Base-by-base conservation (phyloP, 2,113 vertebrate species). In the Polypterus bichir region DNA sequence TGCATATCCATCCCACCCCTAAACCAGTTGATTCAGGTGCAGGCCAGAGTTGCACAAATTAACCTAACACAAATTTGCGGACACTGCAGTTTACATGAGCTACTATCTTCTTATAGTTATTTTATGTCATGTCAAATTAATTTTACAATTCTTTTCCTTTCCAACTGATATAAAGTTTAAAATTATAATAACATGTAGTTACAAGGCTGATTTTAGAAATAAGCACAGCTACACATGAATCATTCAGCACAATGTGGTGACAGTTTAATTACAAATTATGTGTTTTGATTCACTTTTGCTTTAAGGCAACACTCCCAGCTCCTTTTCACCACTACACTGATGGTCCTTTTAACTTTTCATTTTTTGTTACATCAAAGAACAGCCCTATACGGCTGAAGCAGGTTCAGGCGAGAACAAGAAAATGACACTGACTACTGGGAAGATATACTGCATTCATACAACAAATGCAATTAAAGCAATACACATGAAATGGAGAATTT, bases 201-300 rank as follows among this genome's bases (percentile, higher is more conserved):
- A 59, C 65, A 61, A n/a, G 59, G 52, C 51, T 49, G 55, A 66
- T 66, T 66, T 57, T 48, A 48, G 62, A 59, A 54, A 59, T 48
- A n/a, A 68, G 55, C 45, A 44, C 49, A 10, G 9, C 61, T 8
- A 6, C 9, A 55, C 52, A 79, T 82, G 71, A 82, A 81, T 83
- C 79, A 82, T 45, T 58, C 63, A 59, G 9, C 9, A 48, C 47
- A 63, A 9, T 11, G 11, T 27, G n/a, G 54, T 71, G 79, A 81
- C 77, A 78, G 61, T 54, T 68, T 81, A 77, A 84, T 85, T 81
- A 80, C 71, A 82, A 78, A 68, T 72, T 67, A 69, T 60, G 64
- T 55, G 61, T 46, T 69, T 65, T 57, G 57, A 68, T 75, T 77
- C 67, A 70, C 68, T 69, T 54, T 9, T 51, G 56, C 44, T 54